phyloP scores from a whole-genome alignment of 2,113 vertebrate genomes.

The Chaetodon trifascialis region DNA sequence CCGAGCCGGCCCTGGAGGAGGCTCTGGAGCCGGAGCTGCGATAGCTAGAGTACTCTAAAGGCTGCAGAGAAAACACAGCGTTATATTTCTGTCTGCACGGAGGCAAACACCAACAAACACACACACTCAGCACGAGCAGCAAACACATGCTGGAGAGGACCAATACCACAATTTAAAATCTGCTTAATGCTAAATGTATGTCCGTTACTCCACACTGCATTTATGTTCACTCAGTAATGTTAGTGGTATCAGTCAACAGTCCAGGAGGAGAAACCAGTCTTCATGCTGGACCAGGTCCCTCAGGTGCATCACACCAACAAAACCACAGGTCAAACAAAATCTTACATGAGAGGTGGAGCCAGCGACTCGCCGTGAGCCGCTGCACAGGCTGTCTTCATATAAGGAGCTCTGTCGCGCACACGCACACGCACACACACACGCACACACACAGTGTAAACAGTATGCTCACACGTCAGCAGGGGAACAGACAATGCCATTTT shows the following conservation, averaged over 20 bases:
- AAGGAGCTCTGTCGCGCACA: conserved; percentile 80
- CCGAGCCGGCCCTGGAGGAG: conserved; percentile 94
- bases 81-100: conserved; percentile 3
- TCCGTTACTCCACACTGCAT: conserved; percentile 4
- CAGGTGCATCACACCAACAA: neutral
- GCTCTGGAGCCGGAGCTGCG: conserved; percentile 89
- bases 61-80: conserved; percentile 78
- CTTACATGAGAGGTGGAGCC: conserved; percentile 87
- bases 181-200: neutral
- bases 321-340: conserved; percentile 9
- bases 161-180: neutral
- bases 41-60: conserved; percentile 90
- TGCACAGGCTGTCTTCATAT: conserved; percentile 84
- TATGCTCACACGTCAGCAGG: neutral
- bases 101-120: neutral
- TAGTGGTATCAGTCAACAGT: neutral
- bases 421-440: neutral
- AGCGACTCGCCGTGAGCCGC: conserved; percentile 79
- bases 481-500: neutral
- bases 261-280: conserved; percentile 2
- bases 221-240: neutral
- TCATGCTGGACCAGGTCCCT: neutral
- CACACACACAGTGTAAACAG: neutral
- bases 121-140: neutral
- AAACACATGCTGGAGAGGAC: neutral